Base-by-base conservation (phyloP, 2,113 vertebrate species). In the Menidia beryllina region DNA sequence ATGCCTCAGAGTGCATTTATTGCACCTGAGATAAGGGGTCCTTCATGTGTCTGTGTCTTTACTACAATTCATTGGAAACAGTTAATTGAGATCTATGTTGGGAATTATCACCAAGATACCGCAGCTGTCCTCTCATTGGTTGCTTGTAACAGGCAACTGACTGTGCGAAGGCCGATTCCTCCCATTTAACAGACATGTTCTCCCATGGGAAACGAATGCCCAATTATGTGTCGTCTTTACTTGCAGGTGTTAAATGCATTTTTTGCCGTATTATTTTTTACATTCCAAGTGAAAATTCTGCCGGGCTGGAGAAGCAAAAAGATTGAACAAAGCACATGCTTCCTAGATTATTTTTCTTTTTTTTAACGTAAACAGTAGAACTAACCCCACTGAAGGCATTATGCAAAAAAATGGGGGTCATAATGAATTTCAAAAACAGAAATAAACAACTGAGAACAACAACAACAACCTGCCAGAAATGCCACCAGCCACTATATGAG, bases 1-100 rank as follows among this genome's bases (percentile, higher is more conserved):
- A 53, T 30, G 10, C 8, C 19, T 30, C 15, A 5, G 9, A 11
- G 15, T 34, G 10, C 24, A 70, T 69, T 9, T 24, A 49, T 45
- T 19, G 6, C 26, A 49, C 54, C 24, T 52, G 21, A 60, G 23
- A 66, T 55, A 82, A 71, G 77, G 55, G 21, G 13, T 26, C 11
- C 25, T 25, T 1, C 27, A 54, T 55, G 68, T 57, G 21, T 60
- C 61, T 63, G 65, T 41, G 41, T 82, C 86, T 81, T 82, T 71
- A 56, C 51, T 12, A 58, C 56, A 79, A 85, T 82, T 82, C 70
- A 81, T 82, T 14, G 36, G 65, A 80, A 80, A 51, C 61, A n/a
- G 63, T 62, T 88, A 84, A 90, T 90, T 80, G 75, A 82, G 88
- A 85, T 82, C 73, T 68, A 76, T 85, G 65, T 59, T 53, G 36